Evolutionary conservation across 2,113 vertebrate genomes (phyloP), one percentile per base, ranked within the genome.

Genomic region (Python bivittatus): DNA sequence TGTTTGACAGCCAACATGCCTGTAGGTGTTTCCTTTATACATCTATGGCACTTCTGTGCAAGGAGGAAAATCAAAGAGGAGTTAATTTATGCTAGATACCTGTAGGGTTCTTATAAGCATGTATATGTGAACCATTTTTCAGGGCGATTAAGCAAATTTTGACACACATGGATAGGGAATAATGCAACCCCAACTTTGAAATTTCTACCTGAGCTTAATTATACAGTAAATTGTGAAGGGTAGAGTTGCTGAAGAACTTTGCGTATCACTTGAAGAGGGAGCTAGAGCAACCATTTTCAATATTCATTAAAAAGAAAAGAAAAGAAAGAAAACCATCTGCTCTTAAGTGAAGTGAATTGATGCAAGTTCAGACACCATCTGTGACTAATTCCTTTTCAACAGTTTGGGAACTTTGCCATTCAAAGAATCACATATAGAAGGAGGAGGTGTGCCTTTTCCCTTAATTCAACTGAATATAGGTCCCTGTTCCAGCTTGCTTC

Each of bases 261-360:
- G 15, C 23, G 64, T 68, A 15, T 79, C 91, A 58, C 48, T 86
- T 38, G n/a, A 88, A 44, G 68, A 64, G 23, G 72, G 38, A 92
- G 56, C 48, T 79, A 44, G 61, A 61, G 83, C 88, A 84, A 57
- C 53, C 3, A 42, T 57, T 89, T n/a, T 84, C 93, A 88, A 88
- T 91, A 88, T 42, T 90, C 33, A 52, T 91, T 90, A 93, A 33
- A 94, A 95, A 86, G 89, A 87, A 91, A 94, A 95, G 44, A 91
- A 95, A 88, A 88, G 33, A 38, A 88, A 88, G 84, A 93, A 94
- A 96, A 95, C 96, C 94, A 97, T 96, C 95, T 97, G 96, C 91
- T 97, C 93, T 86, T 42, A 8, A 93, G 91, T 72, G 88, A 93
- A 93, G 93, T 56, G 61, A 96, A 96, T 95, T 94, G 91, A 96